Percentiles rank a stretch among this genome's conserved stretches.
Evolutionary conservation across 2,888 invertebrate genomes (phyloP).

Genomic region (Herminia tarsipennalis): DNA sequence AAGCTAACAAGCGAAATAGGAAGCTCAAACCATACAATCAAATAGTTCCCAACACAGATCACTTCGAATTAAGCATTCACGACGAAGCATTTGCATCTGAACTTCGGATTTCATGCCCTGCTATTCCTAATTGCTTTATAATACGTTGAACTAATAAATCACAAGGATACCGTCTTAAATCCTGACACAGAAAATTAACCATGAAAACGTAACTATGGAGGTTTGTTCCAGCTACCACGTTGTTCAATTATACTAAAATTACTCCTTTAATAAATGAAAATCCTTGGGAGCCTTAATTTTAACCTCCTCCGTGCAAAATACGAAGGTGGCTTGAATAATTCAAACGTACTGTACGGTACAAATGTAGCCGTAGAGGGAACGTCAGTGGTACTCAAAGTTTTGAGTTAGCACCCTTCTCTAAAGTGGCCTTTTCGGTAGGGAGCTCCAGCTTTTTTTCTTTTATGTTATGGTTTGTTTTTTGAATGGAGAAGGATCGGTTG

Average conservation of each 20-base stretch:
- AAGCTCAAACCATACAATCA: background rate
- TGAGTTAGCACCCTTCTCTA: conserved; percentile 7
- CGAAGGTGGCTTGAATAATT: conserved; percentile 53
- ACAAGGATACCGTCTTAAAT: conserved; percentile 23
- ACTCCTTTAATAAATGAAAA: conserved; percentile 65
- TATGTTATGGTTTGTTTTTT: background rate
- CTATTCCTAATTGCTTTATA: background rate
- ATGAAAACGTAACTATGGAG: conserved; percentile 30
- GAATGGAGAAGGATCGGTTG: background rate
- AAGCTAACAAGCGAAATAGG: too few relatives aligned
- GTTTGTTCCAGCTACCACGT: conserved; percentile 28
- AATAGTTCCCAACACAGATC: background rate
- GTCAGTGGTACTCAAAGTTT: conserved; percentile 37
- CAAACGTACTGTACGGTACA: conserved; percentile 46
- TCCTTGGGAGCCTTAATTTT: conserved; percentile 57
- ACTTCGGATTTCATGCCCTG: background rate
- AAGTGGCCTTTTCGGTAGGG: conserved; percentile 3
- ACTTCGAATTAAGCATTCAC: conserved; percentile 3
- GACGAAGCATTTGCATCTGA: background rate
- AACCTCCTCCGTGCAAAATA: conserved; percentile 50
- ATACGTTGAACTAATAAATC: conserved; percentile 13
- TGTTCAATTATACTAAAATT: conserved; percentile 62
- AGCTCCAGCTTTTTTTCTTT: background rate
- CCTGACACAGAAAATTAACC: conserved; percentile 43
- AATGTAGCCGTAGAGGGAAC: conserved; percentile 32